Conservation (phyloP, 2,888 invertebrate species). For the Rotaria socialis region DNA sequence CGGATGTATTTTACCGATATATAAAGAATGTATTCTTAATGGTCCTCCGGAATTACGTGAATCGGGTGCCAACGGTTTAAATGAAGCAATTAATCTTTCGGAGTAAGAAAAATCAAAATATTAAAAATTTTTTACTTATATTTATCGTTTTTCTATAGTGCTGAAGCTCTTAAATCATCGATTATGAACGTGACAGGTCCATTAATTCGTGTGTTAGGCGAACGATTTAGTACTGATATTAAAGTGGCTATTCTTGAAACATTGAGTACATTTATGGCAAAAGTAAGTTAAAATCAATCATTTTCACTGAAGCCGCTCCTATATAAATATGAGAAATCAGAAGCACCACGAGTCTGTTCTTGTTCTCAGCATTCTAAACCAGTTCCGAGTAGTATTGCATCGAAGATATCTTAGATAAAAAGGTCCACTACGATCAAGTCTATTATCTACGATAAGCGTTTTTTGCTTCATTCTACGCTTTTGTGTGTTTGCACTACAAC, state of each 20-base stretch:
- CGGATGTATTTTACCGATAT: conserved; percentile 84
- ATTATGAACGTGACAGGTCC: conserved; percentile 96
- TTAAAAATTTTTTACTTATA: not conserved
- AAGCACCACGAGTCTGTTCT: too few relatives aligned
- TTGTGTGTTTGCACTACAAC: too few relatives aligned
- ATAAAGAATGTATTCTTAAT: conserved; percentile 90
- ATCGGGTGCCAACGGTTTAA: conserved; percentile 83
- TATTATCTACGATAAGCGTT: too few relatives aligned
- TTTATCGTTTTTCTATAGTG: conserved; percentile 63
- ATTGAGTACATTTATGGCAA: conserved; percentile 79
- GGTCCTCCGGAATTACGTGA: conserved; percentile 92
- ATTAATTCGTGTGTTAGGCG: conserved; percentile 89
- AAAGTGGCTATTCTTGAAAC: conserved; percentile 93
- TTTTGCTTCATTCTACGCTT: too few relatives aligned
- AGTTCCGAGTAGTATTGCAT: too few relatives aligned
- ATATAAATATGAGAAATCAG: too few relatives aligned
- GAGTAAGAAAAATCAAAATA: not conserved
- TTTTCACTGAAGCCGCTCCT: too few relatives aligned
- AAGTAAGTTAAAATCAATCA: conserved; percentile 64
- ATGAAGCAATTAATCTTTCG: conserved; percentile 73
- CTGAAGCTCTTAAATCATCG: conserved; percentile 83
- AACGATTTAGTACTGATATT: conserved; percentile 84
- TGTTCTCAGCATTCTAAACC: too few relatives aligned
- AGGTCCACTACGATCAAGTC: too few relatives aligned
- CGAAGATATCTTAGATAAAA: too few relatives aligned